Evolutionary conservation across 1,140 invertebrate species (phyloP).

Genomic region (Eumeta japonica): DNA sequence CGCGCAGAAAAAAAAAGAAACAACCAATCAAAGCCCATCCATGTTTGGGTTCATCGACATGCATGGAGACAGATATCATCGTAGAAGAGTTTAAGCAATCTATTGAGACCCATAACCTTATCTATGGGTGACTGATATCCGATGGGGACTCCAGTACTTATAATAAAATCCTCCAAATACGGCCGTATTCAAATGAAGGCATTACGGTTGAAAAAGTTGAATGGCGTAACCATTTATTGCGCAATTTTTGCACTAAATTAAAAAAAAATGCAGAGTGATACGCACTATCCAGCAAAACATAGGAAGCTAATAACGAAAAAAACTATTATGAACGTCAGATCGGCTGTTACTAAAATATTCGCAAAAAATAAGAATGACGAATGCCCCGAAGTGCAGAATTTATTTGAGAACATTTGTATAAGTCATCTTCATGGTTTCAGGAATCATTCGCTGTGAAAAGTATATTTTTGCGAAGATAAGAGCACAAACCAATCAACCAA

Average conservation of each 20-base stretch:
- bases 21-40: slow-evolving; percentile 11
- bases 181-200: slow-evolving; percentile 10
- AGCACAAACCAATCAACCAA: too few relatives aligned
- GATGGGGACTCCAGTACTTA: slow-evolving; percentile 33
- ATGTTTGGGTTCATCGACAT: slow-evolving; percentile 27
- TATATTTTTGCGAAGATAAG: too few relatives aligned
- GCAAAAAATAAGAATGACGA: slow-evolving; percentile 6
- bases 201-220: slow-evolving; percentile 23
- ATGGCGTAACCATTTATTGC: slow-evolving; percentile 28
- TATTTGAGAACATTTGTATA: too few relatives aligned
- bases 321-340: slow-evolving; percentile 1
- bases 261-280: slow-evolving; percentile 3
- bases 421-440: too few relatives aligned
- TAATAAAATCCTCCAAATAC: slow-evolving; percentile 11
- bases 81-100: slow-evolving; percentile 34
- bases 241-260: slow-evolving; percentile 19
- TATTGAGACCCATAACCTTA: slow-evolving; percentile 22
- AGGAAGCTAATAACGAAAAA: slow-evolving; percentile 3
- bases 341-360: slow-evolving; percentile 24
- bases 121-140: slow-evolving; percentile 24
- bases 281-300: slow-evolving; percentile 1
- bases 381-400: too few relatives aligned
- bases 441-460: too few relatives aligned
- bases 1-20: slow-evolving; percentile 8
- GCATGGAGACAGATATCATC: slow-evolving; percentile 47